Evolutionary conservation across 2,888 invertebrate genomes (phyloP), one percentile per base, ranked within the genome.

Genomic region (Lasioglossum calceatum): DNA sequence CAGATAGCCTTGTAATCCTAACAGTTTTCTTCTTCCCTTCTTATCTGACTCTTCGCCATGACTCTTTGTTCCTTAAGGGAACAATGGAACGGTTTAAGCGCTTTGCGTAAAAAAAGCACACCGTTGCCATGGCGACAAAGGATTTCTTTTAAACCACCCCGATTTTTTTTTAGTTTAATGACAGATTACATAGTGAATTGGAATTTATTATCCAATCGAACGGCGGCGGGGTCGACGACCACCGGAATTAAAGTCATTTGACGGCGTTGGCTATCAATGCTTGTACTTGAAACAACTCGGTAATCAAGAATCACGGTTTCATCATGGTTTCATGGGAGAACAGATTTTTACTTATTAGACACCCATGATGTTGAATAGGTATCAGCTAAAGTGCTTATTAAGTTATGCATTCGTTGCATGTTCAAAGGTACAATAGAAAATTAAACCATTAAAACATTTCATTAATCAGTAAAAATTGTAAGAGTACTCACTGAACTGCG

Each of bases 401-500:
- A 54, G n/a, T 54, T 7, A n/a, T 10, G 23, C 23, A 23, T 54
- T 23, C 8, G 23, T 19, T 50, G 50, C 19, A 50, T 2, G 19
- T 50, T 19, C 50, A 0, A 23, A 19, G 50, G 7, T 19, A 2
- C 2, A 50, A 19, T 7, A 19, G 7, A 50, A 50, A 19, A 23
- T 23, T 14, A 14, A 44, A 44, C 44, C 44, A 44, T 14, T 14
- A 44, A 44, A 44, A 44, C 4, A 14, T 14, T 14, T 14, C 44
- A 14, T 44, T 44, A 44, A 44, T 44, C 44, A 14, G 44, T 44
- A 16, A n/a, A 39, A 19, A 42, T 23, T 10, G 39, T 4, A 70
- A 19, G 19, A 12, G 19, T 92, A 95, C 95, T 95, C 80, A 95
- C 95, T 12, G 58, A 12, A 58, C n/a, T 58, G 91, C 47, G 91